Evolutionary conservation across 2,113 vertebrate genomes (phyloP), one percentile per base, ranked within the genome.

Genomic region (Oreochromis niloticus): DNA sequence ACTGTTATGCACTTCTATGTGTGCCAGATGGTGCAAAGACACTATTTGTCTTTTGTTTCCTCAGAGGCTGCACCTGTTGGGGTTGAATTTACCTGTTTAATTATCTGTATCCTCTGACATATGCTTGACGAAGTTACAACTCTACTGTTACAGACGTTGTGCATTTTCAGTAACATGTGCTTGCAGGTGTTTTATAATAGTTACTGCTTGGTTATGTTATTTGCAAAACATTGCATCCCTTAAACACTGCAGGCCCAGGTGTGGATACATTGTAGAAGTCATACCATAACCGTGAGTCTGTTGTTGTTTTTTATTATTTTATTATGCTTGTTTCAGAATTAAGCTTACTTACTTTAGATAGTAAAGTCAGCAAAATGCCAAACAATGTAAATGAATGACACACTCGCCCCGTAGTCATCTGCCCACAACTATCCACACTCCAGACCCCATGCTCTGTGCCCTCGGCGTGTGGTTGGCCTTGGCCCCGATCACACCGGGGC

Each of bases 401-500:
- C 85, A 87, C 78, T 82, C 48, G 6, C 79, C 82, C 87, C 80
- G 39, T 52, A 71, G 85, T 85, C 83, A 36, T 80, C 85, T 89
- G 80, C 89, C 91, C 71, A 36, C 87, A 17, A 81, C 89, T 89
- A 78, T 88, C 92, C 87, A 57, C 93, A 81, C 91, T 82, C 86
- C 88, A 88, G 85, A 85, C 90, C 88, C 63, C 83, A 73, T 85
- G 84, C 93, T 71, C 92, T 30, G 61, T 61, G 89, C 87, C 90
- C 89, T 89, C 92, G 85, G 90, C 82, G 82, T 93, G 95, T 80
- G 93, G 79, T 89, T 92, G 92, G 94, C 90, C 93, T 91, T 93
- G 93, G 92, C 94, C 94, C 92, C 82, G 92, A 93, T 92, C 94
- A 91, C 94, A 91, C 92, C 87, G 59, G 94, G 93, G 91, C 93